These are phyloP conservation scores for Alces alces DNA, from an alignment of 2,113 vertebrate species.

Conservation along the genomic window DNA sequence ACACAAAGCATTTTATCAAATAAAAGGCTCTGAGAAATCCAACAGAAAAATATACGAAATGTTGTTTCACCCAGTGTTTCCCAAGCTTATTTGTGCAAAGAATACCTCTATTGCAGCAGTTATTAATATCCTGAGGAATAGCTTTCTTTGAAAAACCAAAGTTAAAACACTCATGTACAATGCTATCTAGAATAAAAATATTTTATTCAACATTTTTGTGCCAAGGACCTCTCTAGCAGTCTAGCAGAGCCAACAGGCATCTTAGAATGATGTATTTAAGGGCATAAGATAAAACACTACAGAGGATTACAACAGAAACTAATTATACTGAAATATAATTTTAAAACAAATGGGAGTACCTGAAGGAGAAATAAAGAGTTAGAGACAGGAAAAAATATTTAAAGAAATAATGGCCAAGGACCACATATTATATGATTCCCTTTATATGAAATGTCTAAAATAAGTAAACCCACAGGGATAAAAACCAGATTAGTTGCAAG, in stretches of 20 bases:
- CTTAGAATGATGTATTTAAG: neutral
- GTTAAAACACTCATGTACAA: neutral
- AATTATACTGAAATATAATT: slow-evolving; percentile 1
- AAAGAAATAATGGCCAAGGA: neutral
- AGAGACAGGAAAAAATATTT: neutral
- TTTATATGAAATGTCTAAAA: neutral
- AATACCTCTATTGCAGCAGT: neutral
- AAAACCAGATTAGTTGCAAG: neutral
- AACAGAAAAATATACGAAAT: neutral
- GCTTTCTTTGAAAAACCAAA: neutral
- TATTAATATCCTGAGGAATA: neutral
- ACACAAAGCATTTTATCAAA: neutral
- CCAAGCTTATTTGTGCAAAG: neutral
- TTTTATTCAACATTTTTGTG: neutral
- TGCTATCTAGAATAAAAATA: neutral
- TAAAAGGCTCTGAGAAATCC: neutral
- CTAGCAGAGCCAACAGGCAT: neutral
- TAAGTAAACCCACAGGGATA: neutral
- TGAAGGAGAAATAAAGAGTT: neutral
- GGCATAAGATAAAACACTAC: neutral
- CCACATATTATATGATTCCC: neutral
- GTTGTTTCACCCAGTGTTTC: neutral
- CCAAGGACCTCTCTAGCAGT: neutral
- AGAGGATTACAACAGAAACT: neutral
- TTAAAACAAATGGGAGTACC: neutral